These are phyloP conservation scores for Nibea coibor DNA, from an alignment of 2,113 vertebrate species.

Conservation along the genomic window DNA sequence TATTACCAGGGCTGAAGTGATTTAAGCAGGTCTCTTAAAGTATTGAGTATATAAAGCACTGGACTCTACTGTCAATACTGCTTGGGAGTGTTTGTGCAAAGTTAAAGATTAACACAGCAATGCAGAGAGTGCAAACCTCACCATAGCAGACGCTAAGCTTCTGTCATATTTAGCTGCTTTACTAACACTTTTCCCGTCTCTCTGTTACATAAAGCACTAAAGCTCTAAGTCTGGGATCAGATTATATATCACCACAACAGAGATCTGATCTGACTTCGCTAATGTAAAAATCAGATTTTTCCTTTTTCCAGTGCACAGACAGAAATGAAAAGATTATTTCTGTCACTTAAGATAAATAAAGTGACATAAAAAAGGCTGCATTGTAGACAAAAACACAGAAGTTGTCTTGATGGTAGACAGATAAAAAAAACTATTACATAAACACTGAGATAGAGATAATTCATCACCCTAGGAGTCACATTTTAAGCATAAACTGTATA, in stretches of 20 bases:
- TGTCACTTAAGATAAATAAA: background rate
- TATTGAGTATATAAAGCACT: background rate
- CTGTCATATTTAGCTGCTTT: slow-evolving; percentile 9
- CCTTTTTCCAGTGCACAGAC: background rate
- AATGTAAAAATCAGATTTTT: slow-evolving; percentile 10
- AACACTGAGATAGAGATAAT: background rate
- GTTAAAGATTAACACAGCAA: background rate
- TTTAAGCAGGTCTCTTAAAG: background rate
- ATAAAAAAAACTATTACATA: slow-evolving; percentile 7
- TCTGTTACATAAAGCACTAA: slow-evolving; percentile 2
- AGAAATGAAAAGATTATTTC: slow-evolving; percentile 17
- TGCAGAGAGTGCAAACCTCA: slow-evolving; percentile 19
- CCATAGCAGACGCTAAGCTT: slow-evolving; percentile 16
- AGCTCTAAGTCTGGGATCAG: slow-evolving; percentile 6
- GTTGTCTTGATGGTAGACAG: background rate
- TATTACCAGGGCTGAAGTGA: background rate
- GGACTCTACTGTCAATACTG: background rate
- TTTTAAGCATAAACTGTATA: background rate
- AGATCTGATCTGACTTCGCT: slow-evolving; percentile 36
- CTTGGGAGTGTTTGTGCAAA: background rate
- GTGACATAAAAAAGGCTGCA: background rate
- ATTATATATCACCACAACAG: background rate
- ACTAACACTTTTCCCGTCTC: slow-evolving; percentile 14
- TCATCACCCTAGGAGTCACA: background rate
- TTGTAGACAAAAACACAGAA: background rate